phyloP scores from a whole-genome alignment of 1,140 invertebrate genomes.

The Stenopsyche tienmushanensis region DNA sequence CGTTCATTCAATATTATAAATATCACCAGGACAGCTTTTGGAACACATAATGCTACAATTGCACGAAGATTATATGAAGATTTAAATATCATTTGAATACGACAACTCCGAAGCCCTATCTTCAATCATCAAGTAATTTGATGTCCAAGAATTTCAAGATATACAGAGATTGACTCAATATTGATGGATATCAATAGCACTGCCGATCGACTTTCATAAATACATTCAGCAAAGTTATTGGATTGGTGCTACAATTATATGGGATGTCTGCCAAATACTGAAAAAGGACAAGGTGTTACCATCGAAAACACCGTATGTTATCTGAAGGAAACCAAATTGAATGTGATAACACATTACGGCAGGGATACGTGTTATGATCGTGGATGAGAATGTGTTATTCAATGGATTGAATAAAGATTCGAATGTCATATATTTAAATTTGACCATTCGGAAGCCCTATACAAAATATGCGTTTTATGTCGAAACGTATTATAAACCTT shows the following conservation, averaged over 20 bases:
- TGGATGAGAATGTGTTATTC: conserved; percentile 54
- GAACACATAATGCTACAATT: no score
- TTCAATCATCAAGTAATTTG: no score
- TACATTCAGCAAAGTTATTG: conserved; percentile 39
- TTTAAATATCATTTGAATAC: no score
- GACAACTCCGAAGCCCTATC: no score
- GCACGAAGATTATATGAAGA: no score
- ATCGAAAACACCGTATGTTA: conserved; percentile 73
- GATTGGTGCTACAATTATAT: conserved; percentile 50
- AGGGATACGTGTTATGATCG: conserved; percentile 73
- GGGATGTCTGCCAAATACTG: conserved; percentile 50
- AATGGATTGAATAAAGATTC: conserved; percentile 43
- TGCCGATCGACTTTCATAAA: conserved; percentile 57
- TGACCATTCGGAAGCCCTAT: conserved; percentile 58
- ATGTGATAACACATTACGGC: conserved; percentile 74
- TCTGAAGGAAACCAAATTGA: conserved; percentile 63
- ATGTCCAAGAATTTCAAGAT: no score
- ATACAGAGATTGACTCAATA: no score
- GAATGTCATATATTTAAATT: background rate
- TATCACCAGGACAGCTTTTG: no score
- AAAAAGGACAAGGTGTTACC: conserved; percentile 46
- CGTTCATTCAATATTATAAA: no score
- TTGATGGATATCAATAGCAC: conserved; percentile 72
- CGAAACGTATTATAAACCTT: conserved; percentile 53
- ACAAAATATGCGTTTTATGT: conserved; percentile 70